A percentile compares a stretch with the other conserved stretches of the same genome.
Conservation (phyloP, 1,140 invertebrate genomes). For the Cherax destructor region DNA sequence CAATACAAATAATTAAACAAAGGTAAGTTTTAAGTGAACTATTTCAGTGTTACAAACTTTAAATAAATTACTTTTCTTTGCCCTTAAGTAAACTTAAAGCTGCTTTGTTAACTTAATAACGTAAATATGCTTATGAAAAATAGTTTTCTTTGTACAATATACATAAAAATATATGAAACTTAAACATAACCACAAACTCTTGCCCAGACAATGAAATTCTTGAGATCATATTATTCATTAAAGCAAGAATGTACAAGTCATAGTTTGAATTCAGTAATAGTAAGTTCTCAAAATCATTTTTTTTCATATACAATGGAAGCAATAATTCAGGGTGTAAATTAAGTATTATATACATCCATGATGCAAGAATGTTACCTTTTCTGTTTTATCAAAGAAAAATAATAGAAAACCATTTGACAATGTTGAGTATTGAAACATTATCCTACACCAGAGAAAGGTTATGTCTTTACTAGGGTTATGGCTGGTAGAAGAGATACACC, state of each 20-base stretch:
- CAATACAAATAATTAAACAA: too few species aligned
- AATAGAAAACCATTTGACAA: not conserved
- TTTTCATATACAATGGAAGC: too few species aligned
- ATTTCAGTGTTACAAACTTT: too few species aligned
- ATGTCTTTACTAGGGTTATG: not conserved
- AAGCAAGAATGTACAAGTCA: not conserved
- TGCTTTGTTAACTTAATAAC: too few species aligned
- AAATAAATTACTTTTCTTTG: too few species aligned
- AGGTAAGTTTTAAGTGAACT: too few species aligned
- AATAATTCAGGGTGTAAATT: too few species aligned
- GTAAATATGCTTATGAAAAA: not conserved
- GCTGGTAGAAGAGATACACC: constrained; percentile 9
- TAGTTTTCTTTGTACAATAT: not conserved
- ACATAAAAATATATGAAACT: not conserved
- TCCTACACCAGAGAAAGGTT: not conserved
- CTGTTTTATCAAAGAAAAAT: not conserved
- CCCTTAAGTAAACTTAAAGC: too few species aligned
- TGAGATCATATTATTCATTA: not conserved
- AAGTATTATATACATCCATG: not conserved
- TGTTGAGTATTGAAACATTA: not conserved
- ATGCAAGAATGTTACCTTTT: not conserved
- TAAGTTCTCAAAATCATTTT: not conserved
- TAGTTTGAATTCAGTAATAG: not conserved
- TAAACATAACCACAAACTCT: not conserved
- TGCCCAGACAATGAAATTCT: not conserved